Base-by-base conservation (phyloP, 2,113 vertebrate species). In the Brachyhypopomus gauderio region DNA sequence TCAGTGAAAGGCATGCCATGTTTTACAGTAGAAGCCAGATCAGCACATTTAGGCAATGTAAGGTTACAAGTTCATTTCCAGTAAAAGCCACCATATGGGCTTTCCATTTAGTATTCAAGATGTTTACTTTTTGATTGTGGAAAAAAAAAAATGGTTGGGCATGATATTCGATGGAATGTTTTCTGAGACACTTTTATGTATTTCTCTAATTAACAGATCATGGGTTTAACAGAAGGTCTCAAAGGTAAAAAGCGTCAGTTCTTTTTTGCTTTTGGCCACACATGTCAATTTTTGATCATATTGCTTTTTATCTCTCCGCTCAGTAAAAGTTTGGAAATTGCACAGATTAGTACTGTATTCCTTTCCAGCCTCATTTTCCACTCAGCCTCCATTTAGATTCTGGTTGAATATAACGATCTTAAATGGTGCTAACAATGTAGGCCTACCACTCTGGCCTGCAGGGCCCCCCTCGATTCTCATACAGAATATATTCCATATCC, bases 1-100 rank as follows among this genome's bases (percentile, higher is more conserved):
- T 45, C 55, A 34, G 67, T 12, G 38, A 75, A 62, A 81, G 76
- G 27, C 48, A 14, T 82, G 34, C 56, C 16, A 34, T 56, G 22
- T 52, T 34, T 30, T 30, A 30, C 30, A 30, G 30, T 30, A 20
- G 70, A 62, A 82, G 63, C 52, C 62, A 45, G 62, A 70, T 83
- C 70, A 70, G 73, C 77, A 78, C 52, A 64, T 55, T 41, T 34
- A 79, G 52, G 70, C 63, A 75, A 45, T 56, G 12, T 52, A 52
- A 45, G 59, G 41, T 55, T 45, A 16, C 55, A 12, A 30, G 17
- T 45, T 77, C 36, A 78, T 30, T 75, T 70, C 38, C 52, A 70
- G 52, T 67, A 45, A 72, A 48, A 67, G 60, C 16, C 55, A 70
- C 20, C 36, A 56, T 41, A 30, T n/a, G 45, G 34, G 27, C 25